Evolutionary conservation across 2,797 vertebrate species (phyloP).

Genomic region (Tamandua tetradactyla): DNA sequence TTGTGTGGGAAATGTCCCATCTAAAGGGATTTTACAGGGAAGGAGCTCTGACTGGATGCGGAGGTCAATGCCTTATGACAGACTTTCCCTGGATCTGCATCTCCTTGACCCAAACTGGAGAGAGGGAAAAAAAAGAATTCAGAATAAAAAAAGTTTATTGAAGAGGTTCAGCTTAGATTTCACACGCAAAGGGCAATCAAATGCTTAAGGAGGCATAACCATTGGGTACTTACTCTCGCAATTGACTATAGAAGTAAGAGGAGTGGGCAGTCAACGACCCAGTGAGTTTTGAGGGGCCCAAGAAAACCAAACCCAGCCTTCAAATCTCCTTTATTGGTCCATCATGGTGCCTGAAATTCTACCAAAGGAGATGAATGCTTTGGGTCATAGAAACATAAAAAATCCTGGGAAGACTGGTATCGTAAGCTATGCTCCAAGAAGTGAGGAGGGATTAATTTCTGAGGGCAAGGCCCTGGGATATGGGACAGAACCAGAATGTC

Average conservation of each 20-base stretch:
- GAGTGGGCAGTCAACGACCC: not conserved
- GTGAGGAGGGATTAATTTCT: slow-evolving; percentile 20
- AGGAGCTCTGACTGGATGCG: not conserved
- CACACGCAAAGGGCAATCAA: not conserved
- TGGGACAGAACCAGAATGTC: not conserved
- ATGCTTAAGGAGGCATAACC: not conserved
- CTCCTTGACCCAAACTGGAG: not conserved
- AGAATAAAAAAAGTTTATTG: not conserved
- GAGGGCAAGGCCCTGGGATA: not conserved
- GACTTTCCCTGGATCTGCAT: not conserved
- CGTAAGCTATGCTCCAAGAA: slow-evolving; percentile 5
- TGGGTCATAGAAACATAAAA: not conserved
- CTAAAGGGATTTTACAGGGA: not conserved
- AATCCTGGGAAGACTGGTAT: not conserved
- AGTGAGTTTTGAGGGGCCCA: not conserved
- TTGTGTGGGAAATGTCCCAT: not conserved
- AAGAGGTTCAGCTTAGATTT: not conserved
- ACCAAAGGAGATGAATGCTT: slow-evolving; percentile 18
- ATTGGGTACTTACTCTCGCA: slow-evolving; percentile 6
- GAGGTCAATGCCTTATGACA: not conserved
- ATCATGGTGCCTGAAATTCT: not conserved
- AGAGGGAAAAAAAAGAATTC: not conserved
- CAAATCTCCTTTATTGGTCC: not conserved
- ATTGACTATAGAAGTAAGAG: not conserved
- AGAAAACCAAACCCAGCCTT: not conserved